Evolutionary conservation across 2,888 invertebrate genomes (phyloP), one percentile per base, ranked within the genome.

Genomic region (Capitulum mitella): DNA sequence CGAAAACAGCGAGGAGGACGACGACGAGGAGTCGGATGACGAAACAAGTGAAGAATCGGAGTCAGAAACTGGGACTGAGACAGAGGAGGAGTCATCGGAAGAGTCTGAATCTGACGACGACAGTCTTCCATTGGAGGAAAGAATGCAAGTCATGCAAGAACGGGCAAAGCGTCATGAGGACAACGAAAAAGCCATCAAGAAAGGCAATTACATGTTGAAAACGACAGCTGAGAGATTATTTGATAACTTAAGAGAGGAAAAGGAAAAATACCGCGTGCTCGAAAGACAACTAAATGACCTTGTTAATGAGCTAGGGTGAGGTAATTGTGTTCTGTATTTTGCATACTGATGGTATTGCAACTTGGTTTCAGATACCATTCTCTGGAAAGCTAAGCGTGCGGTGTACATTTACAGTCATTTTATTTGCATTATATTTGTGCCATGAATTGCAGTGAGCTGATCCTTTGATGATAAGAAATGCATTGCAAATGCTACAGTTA

Each of bases 141-240:
- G 80, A 78, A 46, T 81, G 26, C 51, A 70, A 29, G 48, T 48
- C 80, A 83, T 87, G 79, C 84, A 86, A 82, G 85, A 85, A 78
- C 82, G 84, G 82, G 83, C 91, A 3, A 93, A 92, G 84, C 89
- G 91, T 78, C 92, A 94, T 85, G 95, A 95, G 85, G 91, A 91
- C 77, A 89, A 92, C 81, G 87, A 95, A 19, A 89, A 91, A 61
- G 93, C 93, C 0, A 87, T 95, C 83, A 94, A 93, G 86, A 95
- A 95, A 84, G 94, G 94, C 82, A 95, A 95, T 84, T 92, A 93
- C 81, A 88, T 95, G 82, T 88, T 95, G 22, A 93, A 94, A 87
- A 92, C 94, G 0, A 95, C 94, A 84, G 93, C 94, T 0, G 95
- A 95, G 85, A 89, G 93, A 84, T 87, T 94, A 80, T 93, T 94